A percentile compares a stretch with the other conserved stretches of the same genome.
Conservation (phyloP, 2,888 invertebrate genomes). For the Strigamia crassipes region DNA sequence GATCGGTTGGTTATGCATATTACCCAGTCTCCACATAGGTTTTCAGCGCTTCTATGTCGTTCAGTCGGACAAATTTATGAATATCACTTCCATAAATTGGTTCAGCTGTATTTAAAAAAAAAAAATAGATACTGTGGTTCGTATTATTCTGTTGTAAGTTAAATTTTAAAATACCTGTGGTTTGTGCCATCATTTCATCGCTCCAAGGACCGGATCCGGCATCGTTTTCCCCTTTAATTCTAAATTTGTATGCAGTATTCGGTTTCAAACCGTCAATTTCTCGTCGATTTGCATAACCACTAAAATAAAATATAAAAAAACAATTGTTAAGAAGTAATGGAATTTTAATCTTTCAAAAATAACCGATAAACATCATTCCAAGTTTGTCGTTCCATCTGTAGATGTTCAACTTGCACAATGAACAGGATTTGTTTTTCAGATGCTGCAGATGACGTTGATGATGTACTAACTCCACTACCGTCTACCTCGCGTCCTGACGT, state of each 20-base stretch:
- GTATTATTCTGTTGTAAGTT: neutral
- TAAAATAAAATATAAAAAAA: neutral
- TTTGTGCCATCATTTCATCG: neutral
- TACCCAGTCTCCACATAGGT: neutral
- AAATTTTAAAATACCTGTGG: neutral
- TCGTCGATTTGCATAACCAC: neutral
- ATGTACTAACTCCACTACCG: too few species aligned
- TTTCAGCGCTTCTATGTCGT: neutral
- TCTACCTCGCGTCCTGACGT: too few species aligned
- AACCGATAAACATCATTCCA: neutral
- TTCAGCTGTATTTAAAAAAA: neutral
- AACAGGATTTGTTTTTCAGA: neutral
- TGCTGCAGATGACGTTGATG: conserved; percentile 34
- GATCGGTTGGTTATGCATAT: neutral
- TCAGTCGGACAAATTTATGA: neutral
- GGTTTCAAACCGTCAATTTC: neutral
- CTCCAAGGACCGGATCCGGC: conserved; percentile 12
- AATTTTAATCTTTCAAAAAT: neutral
- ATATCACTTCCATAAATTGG: conserved; percentile 9
- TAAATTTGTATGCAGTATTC: conserved; percentile 31
- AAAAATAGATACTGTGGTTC: neutral
- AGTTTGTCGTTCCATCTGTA: neutral
- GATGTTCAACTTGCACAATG: neutral
- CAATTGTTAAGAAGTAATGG: neutral
- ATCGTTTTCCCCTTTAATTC: neutral